Conservation (phyloP, 2,888 invertebrate genomes). For the Drosophila greeni region DNA sequence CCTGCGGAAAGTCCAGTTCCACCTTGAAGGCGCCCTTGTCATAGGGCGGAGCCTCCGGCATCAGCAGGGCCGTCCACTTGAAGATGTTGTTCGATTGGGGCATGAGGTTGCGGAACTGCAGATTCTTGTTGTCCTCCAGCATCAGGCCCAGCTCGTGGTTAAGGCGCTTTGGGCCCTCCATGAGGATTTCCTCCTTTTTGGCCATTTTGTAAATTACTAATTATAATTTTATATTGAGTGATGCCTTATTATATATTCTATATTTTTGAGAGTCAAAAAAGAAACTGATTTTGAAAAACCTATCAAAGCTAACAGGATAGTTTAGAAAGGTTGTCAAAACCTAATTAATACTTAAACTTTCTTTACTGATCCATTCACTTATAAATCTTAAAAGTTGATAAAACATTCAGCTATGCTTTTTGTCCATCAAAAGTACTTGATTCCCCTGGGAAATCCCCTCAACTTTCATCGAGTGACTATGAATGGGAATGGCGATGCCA, state of each 20-base stretch:
- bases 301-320: not conserved
- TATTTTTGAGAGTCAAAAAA: not conserved
- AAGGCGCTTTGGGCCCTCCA: constrained; percentile 75
- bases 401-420: not conserved
- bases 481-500: constrained; percentile 10
- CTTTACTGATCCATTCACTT: not conserved
- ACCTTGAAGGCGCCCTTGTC: constrained; percentile 99
- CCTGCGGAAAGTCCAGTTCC: constrained; percentile 98
- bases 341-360: not conserved
- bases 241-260: not conserved
- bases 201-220: constrained; percentile 27
- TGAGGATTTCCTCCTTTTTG: constrained; percentile 43
- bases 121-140: constrained; percentile 89
- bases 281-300: not conserved
- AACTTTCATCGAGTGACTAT: constrained; percentile 1
- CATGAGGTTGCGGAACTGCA: constrained; percentile 91
- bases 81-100: constrained; percentile 95
- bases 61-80: constrained; percentile 96
- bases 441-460: not conserved
- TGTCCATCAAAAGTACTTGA: not conserved
- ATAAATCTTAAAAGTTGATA: not conserved
- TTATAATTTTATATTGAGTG: not conserved
- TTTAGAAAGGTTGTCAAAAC: not conserved
- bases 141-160: constrained; percentile 92
- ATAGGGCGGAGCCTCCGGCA: constrained; percentile 98